Evolutionary conservation across 2,888 invertebrate genomes (phyloP), one percentile per base, ranked within the genome.

Genomic region (Drosophila seclusa): DNA sequence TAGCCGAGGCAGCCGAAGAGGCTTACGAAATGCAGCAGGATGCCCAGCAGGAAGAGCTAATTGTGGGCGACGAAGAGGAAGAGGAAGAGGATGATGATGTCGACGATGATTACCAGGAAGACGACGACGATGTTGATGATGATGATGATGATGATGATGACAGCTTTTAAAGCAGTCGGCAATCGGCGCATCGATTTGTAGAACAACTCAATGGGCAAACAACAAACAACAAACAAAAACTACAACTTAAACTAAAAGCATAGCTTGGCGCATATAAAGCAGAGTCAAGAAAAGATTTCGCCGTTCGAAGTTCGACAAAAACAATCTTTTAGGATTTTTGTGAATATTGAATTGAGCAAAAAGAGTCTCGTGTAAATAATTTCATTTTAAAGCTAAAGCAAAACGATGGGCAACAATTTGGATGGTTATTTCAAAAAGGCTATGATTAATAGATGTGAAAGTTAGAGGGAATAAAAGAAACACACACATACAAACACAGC

Each of bases 151-250:
- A 92, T 24, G 92, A 93, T 67, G 93, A 93, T 82, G 93, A 93
- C 83, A 93, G 93, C 90, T 93, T 93, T 82, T 93, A 92, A 92
- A 85, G 82, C 85, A 50, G 64, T 32, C 49, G 38, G 27, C 38
- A 36, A 38, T 16, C 24, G 24, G 72, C 80, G 53, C 73, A 73
- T 57, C 72, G 53, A 69, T 78, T 79, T 79, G 77, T 87, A 67
- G 76, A 83, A 82, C 82, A 82, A 78, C 76, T 78, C 40, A 61
- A 65, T 73, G 76, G 60, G 78, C 27, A 29, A 7, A 45, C 45
- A 34, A 27, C 24, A 24, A 55, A 38, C 18, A 31, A 31, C 7
- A 29, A 29, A 31, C 31, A 21, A 4, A 38, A 64, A 70, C 49
- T 11, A 24, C 27, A 32, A 42, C 38, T 68, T 49, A 38, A 68